A percentile compares a stretch with the other conserved stretches of the same genome.
Evolutionary conservation across 2,113 vertebrate species (phyloP).

Genomic region (Taurulus bubalis): DNA sequence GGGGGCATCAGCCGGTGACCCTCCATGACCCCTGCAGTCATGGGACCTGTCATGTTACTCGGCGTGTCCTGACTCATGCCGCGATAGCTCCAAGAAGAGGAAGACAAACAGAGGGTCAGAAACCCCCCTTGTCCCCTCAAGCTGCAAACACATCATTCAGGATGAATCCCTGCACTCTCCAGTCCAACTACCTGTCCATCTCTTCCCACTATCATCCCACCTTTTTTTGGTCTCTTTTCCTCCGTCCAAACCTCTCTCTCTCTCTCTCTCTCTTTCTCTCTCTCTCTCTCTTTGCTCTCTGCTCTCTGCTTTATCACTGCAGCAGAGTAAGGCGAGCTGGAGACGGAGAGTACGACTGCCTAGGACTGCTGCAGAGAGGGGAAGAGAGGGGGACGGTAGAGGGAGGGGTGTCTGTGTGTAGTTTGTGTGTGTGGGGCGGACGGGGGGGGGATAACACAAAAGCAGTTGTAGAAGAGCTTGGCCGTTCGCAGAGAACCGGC

Average conservation of each 20-base stretch:
- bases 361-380: conserved; percentile 64
- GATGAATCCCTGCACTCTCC: conserved; percentile 1
- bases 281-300: conserved; percentile 17
- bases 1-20: conserved; percentile 42
- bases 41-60: background rate
- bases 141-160: no score
- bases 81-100: conserved; percentile 14
- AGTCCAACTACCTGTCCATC: background rate
- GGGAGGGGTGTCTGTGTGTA: background rate
- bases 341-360: conserved; percentile 52
- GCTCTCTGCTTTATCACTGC: conserved; percentile 67
- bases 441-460: conserved; percentile 42
- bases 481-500: background rate
- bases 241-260: background rate
- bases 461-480: conserved; percentile 32
- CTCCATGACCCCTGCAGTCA: conserved; percentile 43
- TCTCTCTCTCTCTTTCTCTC: conserved; percentile 14
- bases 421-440: conserved; percentile 15
- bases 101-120: conserved; percentile 20
- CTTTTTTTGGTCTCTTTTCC: background rate
- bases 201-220: background rate
- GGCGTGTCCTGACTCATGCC: conserved; percentile 3
- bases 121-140: conserved; percentile 5
- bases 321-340: conserved; percentile 55
- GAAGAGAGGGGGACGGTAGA: conserved; percentile 33